Conservation (phyloP, 2,113 vertebrate genomes). For the Cyanocitta stelleri region DNA sequence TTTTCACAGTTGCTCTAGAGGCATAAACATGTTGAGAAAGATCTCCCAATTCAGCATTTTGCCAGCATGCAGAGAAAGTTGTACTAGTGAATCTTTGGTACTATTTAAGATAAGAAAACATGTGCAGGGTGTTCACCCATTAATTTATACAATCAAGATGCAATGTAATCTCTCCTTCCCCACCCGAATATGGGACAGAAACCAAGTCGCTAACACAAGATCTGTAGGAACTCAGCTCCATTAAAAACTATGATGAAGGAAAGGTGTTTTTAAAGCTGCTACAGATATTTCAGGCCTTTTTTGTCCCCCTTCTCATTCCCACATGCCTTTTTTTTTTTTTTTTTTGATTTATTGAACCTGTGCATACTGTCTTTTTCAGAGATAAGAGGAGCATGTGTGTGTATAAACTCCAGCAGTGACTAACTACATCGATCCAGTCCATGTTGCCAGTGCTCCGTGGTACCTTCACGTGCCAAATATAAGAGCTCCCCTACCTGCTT, state of each 20-base stretch:
- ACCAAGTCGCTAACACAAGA: background rate
- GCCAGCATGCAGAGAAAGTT: background rate
- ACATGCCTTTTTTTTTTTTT: background rate
- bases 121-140: background rate
- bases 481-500: constrained; percentile 17
- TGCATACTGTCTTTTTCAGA: background rate
- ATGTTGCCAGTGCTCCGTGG: background rate
- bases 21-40: constrained; percentile 20
- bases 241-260: background rate
- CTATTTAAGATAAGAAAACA: constrained; percentile 35
- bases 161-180: background rate
- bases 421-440: background rate
- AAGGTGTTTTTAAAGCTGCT: background rate
- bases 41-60: constrained; percentile 50
- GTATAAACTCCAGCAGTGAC: background rate
- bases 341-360: background rate
- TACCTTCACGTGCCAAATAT: background rate
- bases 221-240: background rate
- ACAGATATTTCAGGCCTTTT: background rate
- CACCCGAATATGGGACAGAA: background rate
- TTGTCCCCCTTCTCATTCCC: background rate
- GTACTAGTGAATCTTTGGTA: background rate
- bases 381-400: background rate
- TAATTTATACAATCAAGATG: constrained; percentile 22
- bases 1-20: constrained; percentile 31